Base-by-base conservation (phyloP, 1,140 invertebrate genomes). In the Drosophila ercepeae region DNA sequence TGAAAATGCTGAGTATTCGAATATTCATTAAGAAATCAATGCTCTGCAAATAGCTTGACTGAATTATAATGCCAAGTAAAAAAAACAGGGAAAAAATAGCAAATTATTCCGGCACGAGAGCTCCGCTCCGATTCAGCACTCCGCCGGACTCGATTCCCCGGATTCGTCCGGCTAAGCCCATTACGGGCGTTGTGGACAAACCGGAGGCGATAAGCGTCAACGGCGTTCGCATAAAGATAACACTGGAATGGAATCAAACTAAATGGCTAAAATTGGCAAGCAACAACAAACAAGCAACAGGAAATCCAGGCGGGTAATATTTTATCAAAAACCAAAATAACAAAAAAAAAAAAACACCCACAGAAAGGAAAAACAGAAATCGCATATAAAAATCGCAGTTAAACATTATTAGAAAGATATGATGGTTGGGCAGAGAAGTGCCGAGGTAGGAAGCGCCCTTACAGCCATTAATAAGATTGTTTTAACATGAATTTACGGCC, bases 391-490 rank as follows among this genome's bases (percentile, higher is more conserved):
- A 86, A 86, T 86, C 81, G 76, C 82, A 88, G 81, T 81, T 86
- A 86, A 86, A 77, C 81, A 86, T 86, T 86, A 86, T 86, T 88
- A 86, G 57, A 44, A 64, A 64, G 60, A 61, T 42, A 18, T 19
- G 16, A 32, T 8, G 16, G 34, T 18, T 16, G 9, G n/a, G 23
- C 13, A 13, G 51, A 7, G 11, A 16, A 14, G 29, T 27, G 13
- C 11, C 11, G 60, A 23, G 70, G 9, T 46, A 34, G 49, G 32
- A 44, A n/a, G n/a, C n/a, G 42, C 79, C 75, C 81, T 64, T 63
- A 81, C 81, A 73, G 63, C 73, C 81, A 88, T 86, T 86, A 86
- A 86, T 86, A 88, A 86, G 82, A 86, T 86, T 86, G 81, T 86
- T 86, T 81, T 86, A 88, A 57, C 81, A 88, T 77, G 81, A 86